Evolutionary conservation across 2,797 vertebrate species (phyloP).

Genomic region (Hemitrygon akajei): DNA sequence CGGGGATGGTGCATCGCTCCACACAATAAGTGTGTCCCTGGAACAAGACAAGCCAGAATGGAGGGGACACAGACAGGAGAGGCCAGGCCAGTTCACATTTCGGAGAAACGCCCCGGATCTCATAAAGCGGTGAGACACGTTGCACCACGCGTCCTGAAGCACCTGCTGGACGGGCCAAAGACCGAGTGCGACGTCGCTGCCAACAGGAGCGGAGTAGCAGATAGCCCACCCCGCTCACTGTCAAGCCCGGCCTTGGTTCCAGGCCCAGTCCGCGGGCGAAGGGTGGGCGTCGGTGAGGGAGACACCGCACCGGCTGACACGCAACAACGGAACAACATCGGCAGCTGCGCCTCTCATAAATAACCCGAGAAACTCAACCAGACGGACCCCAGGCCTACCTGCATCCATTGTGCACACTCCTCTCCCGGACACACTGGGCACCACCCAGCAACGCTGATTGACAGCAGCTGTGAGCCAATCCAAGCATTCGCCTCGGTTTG

Average conservation of each 20-base stretch:
- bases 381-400: neutral
- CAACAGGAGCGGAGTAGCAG: neutral
- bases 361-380: neutral
- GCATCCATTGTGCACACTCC: constrained; percentile 25
- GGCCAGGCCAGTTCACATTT: neutral
- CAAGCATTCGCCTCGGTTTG: too few relatives aligned
- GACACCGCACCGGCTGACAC: neutral
- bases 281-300: neutral
- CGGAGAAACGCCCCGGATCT: neutral
- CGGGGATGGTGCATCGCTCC: too few relatives aligned
- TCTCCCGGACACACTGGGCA: neutral
- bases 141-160: neutral
- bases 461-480: neutral
- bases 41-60: too few relatives aligned
- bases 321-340: neutral
- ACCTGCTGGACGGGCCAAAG: neutral
- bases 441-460: constrained; percentile 21
- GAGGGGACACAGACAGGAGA: too few relatives aligned
- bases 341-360: too few relatives aligned
- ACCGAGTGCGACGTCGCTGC: neutral
- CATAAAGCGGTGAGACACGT: neutral
- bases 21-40: too few relatives aligned
- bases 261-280: neutral
- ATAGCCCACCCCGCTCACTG: neutral
- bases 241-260: too few relatives aligned